Evolutionary conservation across 92 coral and sea anemone genomes (phyloP).

Genomic region (Palythoa caribaeorum): DNA sequence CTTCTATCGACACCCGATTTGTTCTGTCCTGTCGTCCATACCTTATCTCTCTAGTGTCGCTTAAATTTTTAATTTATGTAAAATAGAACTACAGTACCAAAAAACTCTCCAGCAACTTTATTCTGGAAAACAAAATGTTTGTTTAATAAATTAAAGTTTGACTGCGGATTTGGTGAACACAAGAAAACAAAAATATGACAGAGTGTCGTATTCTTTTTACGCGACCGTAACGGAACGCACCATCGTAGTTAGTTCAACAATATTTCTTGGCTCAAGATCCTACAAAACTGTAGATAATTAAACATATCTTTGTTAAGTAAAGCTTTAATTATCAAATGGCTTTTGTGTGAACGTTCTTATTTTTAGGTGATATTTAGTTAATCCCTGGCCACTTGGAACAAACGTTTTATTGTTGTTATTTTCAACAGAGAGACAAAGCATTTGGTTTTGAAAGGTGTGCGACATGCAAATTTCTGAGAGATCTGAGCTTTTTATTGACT

Average conservation of each 20-base stretch:
- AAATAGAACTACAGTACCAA: no score
- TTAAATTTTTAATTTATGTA: no score
- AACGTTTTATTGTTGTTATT: conserved; percentile 18
- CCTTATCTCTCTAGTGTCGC: no score
- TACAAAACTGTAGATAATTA: conserved; percentile 13
- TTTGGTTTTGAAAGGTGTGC: conserved; percentile 4
- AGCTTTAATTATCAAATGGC: conserved; percentile 23
- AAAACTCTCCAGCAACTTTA: no score
- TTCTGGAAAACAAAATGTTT: no score
- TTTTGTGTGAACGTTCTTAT: background rate
- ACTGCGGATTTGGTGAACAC: background rate
- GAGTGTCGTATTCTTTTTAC: background rate
- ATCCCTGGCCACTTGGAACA: conserved; percentile 12
- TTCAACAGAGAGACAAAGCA: background rate
- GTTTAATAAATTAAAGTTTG: no score
- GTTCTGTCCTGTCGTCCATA: no score
- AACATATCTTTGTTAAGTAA: conserved; percentile 3
- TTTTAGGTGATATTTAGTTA: conserved; percentile 4
- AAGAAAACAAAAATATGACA: background rate
- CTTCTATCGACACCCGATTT: no score
- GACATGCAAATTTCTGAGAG: conserved; percentile 27
- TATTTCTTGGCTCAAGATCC: background rate
- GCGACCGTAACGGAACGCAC: background rate
- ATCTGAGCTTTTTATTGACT: background rate
- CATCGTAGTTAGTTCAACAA: background rate